phyloP scores from a whole-genome alignment of 1,140 invertebrate species.

The Magallana gigas region DNA sequence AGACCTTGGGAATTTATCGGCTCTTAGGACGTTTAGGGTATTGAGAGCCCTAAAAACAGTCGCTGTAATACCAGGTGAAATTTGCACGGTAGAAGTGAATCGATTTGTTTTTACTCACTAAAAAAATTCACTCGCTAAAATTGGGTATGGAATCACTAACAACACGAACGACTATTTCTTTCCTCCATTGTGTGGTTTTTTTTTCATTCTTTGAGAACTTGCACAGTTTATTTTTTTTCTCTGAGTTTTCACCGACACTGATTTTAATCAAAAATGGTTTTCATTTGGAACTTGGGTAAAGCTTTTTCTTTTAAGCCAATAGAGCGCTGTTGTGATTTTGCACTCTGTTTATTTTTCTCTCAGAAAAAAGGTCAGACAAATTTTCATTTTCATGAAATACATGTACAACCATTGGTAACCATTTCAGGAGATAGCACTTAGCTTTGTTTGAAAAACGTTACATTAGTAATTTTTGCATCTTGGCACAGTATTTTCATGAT shows the following conservation, averaged over 20 bases:
- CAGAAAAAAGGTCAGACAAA: too few relatives aligned
- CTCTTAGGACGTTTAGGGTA: conserved; percentile 95
- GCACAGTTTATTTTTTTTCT: background rate
- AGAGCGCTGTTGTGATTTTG: background rate
- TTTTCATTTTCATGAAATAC: too few relatives aligned
- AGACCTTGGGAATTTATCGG: conserved; percentile 92
- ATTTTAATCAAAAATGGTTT: background rate
- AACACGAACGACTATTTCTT: background rate
- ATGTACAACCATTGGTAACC: too few relatives aligned
- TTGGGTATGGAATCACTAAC: background rate
- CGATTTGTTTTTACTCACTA: conserved; percentile 1
- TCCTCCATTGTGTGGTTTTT: background rate
- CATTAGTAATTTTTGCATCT: too few relatives aligned
- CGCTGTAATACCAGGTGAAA: conserved; percentile 95
- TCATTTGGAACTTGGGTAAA: background rate
- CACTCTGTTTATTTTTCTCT: background rate
- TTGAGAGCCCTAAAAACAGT: conserved; percentile 97
- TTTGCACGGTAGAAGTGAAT: conserved; percentile 19
- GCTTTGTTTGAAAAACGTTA: too few relatives aligned
- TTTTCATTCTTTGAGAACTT: background rate
- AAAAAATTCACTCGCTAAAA: background rate
- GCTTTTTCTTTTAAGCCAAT: background rate
- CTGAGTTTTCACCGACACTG: background rate
- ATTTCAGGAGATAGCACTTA: too few relatives aligned
- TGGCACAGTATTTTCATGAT: too few relatives aligned